Evolutionary conservation across 1,140 invertebrate species (phyloP), one percentile per base, ranked within the genome.

Genomic region (Ruditapes philippinarum): DNA sequence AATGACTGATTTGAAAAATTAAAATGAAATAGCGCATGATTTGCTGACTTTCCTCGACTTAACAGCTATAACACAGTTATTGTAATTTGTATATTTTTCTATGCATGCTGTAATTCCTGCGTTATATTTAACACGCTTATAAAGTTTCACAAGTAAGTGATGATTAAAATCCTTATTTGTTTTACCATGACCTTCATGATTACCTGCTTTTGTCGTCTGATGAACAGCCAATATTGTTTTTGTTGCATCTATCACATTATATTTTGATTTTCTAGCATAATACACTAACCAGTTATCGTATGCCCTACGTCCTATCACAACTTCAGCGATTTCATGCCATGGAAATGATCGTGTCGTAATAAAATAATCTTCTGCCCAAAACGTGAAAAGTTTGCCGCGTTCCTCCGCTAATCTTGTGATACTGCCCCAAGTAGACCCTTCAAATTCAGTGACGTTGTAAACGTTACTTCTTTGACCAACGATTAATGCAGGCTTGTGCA

Each of bases 191-290:
- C 90, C 90, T 76, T 93, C 90, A 68, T 57, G 82, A 70, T 94
- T 93, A n/a, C 93, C 49, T n/a, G n/a, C n/a, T n/a, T n/a, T n/a
- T n/a, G n/a, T n/a, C n/a, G n/a, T n/a, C n/a, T n/a, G n/a, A n/a
- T 94, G 93, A 9, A 93, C 86, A n/a, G 93, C 93, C 1, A 90
- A 70, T 12, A 92, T 19, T 4, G 93, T 93, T 25, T 78, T 70
- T 38, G 93, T 88, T 7, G 65, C 80, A 73, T 93, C 93, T 60
- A 94, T 89, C 9, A 92, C 89, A 51, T 68, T 78, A 31, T 91
- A 36, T 25, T 92, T 86, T 36, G 62, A 11, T 80, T n/a, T n/a
- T n/a, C n/a, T n/a, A n/a, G n/a, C n/a, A n/a, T n/a, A n/a, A n/a
- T n/a, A n/a, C n/a, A n/a, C n/a, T n/a, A n/a, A n/a, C n/a, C n/a